Base-by-base conservation (phyloP, 64 coral and sea anemone species). In the Dendronephthya gigantea region DNA sequence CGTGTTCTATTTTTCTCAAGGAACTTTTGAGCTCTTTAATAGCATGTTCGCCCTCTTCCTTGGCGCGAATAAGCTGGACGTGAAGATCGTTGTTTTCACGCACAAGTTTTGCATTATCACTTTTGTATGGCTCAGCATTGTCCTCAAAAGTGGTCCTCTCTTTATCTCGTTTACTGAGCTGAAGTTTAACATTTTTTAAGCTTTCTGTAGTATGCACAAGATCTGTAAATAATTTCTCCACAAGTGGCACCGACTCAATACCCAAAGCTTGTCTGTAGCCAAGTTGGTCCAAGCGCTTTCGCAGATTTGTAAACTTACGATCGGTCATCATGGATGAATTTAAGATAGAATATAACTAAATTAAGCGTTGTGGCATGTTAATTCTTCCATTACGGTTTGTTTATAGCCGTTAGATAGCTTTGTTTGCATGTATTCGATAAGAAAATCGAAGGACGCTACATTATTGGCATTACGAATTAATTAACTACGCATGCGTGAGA, bases 61-160 rank as follows among this genome's bases (percentile, higher is more conserved):
- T 87, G 39, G 93, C 83, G 75, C 93, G 93, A 84, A 98, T 98
- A 25, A 91, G 90, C 75, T 98, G 92, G 10, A 98, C 48, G 85
- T 98, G 95, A n/a, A 98, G 68, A 39, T 98, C 95, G 79, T 98
- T 98, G 84, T 98, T 98, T 85, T 98, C 95, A 27, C 93, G 93
- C 2, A 98, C 95, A 25, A 98, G 85, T 38, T 98, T 98, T 13
- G 95, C 95, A 76, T 98, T 98, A 75, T 98, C 95, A 50, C 95
- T 98, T 70, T 89, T 91, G 51, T 98, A 98, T 28, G 95, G 95
- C 70, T 98, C 95, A 47, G 93, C 92, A 81, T 93, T 93, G 68
- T 98, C 95, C 35, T 98, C 95, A 55, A 88, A 88, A 11, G 87
- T 81, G 1, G 85, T 93, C 72, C 86, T 98, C n/a, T 90, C 89